Evolutionary conservation across 2,113 vertebrate species (phyloP), one percentile per base, ranked within the genome.

Genomic region (Pelvicachromis taeniatus): DNA sequence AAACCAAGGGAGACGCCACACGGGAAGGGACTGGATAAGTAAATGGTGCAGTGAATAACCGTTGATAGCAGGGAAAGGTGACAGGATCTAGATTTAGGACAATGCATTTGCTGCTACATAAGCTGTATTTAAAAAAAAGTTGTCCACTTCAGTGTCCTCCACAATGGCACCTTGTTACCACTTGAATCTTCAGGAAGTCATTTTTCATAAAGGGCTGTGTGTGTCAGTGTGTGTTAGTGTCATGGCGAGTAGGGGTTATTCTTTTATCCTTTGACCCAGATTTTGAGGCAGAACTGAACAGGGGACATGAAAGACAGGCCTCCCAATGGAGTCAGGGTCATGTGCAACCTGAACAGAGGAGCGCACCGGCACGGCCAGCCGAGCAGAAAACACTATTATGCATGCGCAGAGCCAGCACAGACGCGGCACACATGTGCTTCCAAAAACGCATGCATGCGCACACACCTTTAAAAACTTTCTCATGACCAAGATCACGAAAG

Each of bases 231-330:
- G 84, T 89, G 89, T 84, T 80, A 80, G 87, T 86, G 86, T 88
- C 87, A 84, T 65, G 65, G 81, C 35, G 4, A 58, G 86, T 82
- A 81, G 85, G 85, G 84, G 90, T 90, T 89, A 89, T 94, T 92
- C 91, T 93, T 94, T 95, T 87, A 90, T 93, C 90, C 91, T 94
- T 94, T 95, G 93, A 96, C 93, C 94, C 92, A 94, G 87, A 94
- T 96, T 93, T 52, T 84, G 77, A 92, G 84, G 85, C 78, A 89
- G 90, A 91, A 88, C 84, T 73, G 88, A 94, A 87, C 91, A 87
- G 83, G 86, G 87, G 88, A 93, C 92, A 94, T 95, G 91, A 95
- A 95, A 95, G 93, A 92, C 93, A 87, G 85, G 91, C 87, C 83
- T 93, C 94, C 94, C 94, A 84, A 59, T 19, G 86, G 93, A 92